A percentile compares a stretch with the other conserved stretches of the same genome.
phyloP scores from a whole-genome alignment of 1,140 invertebrate species.

The Musca vetustissima region DNA sequence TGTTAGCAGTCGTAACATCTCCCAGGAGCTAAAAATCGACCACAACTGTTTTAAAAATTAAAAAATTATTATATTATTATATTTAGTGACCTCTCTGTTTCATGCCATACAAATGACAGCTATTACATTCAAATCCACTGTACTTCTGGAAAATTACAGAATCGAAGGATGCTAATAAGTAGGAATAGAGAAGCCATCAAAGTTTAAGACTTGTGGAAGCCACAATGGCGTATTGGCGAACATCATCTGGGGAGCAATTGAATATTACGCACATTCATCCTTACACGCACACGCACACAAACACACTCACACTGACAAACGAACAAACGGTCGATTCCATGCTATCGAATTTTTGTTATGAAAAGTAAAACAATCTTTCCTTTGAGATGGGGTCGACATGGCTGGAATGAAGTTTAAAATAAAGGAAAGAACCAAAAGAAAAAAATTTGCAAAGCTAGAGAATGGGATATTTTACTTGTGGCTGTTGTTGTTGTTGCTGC shows the following conservation, averaged over 20 bases:
- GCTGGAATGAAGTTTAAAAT: background rate
- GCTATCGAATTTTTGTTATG: background rate
- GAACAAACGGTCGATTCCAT: no score
- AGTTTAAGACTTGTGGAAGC: slow-evolving; percentile 10
- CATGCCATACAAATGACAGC: no score
- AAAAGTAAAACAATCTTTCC: background rate
- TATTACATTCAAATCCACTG: background rate
- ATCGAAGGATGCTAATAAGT: no score
- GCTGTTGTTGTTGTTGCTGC: background rate
- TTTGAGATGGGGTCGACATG: background rate
- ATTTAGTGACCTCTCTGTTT: no score
- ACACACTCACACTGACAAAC: no score
- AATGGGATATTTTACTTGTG: background rate
- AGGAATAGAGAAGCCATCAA: background rate
- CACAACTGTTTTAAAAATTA: no score
- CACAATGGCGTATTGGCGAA: slow-evolving; percentile 9
- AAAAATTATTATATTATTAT: no score
- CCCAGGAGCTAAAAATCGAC: no score
- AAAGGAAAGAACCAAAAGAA: background rate
- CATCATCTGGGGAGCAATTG: slow-evolving; percentile 23
- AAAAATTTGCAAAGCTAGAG: background rate
- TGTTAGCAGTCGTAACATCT: no score
- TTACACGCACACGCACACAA: background rate
- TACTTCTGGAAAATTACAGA: no score
- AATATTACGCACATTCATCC: background rate